Conservation (phyloP, 2,113 vertebrate genomes). For the Ciconia boyciana region DNA sequence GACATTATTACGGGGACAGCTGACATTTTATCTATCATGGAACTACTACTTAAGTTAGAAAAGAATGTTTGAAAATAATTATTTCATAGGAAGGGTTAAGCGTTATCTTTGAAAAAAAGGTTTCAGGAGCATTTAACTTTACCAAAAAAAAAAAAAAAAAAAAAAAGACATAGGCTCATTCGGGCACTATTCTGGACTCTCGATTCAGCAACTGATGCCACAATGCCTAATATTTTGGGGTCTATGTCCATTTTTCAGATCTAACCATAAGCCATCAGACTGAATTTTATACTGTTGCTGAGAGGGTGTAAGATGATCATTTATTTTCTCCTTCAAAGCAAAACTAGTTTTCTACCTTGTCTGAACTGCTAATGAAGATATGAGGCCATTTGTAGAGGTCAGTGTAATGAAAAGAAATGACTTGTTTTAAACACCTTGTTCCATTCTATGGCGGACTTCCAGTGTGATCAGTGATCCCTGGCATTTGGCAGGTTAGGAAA, state of each 20-base stretch:
- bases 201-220: not conserved
- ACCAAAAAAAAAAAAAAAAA: not conserved
- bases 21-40: not conserved
- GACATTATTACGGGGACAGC: not conserved
- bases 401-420: not conserved
- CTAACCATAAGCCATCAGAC: not conserved
- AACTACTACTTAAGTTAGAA: not conserved
- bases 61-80: not conserved
- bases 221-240: not conserved
- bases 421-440: not conserved
- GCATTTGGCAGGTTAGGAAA: not conserved
- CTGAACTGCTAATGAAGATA: not conserved
- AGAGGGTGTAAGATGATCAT: not conserved
- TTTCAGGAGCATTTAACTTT: not conserved
- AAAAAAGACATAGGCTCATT: not conserved
- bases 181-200: not conserved
- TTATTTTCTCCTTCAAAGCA: not conserved
- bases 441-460: not conserved
- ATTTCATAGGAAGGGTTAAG: not conserved
- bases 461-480: not conserved
- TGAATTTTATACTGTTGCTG: not conserved
- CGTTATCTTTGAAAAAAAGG: not conserved
- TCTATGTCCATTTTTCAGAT: not conserved
- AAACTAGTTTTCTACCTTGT: not conserved
- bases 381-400: not conserved